Conservation (phyloP, 2,113 vertebrate genomes). For the Drymodes brunneopygia region DNA sequence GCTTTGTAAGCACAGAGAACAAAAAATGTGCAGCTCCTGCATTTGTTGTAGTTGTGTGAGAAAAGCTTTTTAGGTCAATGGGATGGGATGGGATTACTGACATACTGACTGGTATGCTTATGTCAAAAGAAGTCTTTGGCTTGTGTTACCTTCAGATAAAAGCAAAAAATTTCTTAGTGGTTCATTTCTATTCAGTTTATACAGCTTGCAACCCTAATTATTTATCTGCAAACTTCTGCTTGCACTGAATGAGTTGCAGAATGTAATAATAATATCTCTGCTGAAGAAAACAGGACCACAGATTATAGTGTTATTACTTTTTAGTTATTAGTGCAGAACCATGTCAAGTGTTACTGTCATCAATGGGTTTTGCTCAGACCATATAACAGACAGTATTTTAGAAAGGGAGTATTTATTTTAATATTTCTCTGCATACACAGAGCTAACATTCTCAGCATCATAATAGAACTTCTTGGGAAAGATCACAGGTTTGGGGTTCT, state of each 20-base stretch:
- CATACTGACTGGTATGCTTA: not conserved
- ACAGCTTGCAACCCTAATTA: not conserved
- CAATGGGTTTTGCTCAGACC: not conserved
- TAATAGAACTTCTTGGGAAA: not conserved
- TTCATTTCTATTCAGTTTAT: not conserved
- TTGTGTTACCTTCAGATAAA: not conserved
- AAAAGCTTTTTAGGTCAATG: not conserved
- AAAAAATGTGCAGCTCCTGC: not conserved
- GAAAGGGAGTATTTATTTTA: not conserved
- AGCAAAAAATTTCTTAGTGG: not conserved
- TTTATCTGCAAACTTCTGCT: not conserved
- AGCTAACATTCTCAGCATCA: not conserved
- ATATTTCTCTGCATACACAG: not conserved
- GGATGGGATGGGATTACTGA: not conserved
- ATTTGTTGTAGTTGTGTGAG: not conserved
- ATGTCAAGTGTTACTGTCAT: not conserved
- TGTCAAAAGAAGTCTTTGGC: accelerated
- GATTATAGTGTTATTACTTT: not conserved
- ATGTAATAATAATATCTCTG: not conserved
- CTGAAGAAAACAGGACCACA: not conserved
- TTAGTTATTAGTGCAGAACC: not conserved
- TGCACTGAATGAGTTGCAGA: not conserved
- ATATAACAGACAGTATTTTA: not conserved
- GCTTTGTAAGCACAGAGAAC: not conserved
- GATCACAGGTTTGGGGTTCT: not conserved